These are phyloP conservation scores for Smittia aterrima DNA, from an alignment of 2,888 invertebrate genomes.

Conservation along the genomic window DNA sequence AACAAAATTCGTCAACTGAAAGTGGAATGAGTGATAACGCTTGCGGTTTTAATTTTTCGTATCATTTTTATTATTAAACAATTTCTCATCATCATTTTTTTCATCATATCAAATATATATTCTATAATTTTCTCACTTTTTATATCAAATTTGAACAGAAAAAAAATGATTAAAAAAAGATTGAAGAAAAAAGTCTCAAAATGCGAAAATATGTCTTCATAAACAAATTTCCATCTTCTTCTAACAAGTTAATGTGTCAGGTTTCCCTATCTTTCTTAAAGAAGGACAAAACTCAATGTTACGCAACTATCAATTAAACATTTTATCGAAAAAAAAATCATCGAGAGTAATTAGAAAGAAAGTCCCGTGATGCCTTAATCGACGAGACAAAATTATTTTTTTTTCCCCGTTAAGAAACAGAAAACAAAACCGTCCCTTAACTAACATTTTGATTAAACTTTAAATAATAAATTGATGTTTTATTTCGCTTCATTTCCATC, in stretches of 20 bases:
- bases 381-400: not conserved
- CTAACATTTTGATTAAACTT: not conserved
- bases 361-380: not conserved
- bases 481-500: not conserved
- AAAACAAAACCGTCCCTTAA: not conserved
- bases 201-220: not conserved
- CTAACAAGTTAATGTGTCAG: not conserved
- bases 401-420: not conserved
- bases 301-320: not conserved
- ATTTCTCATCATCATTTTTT: not conserved
- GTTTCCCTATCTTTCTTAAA: not conserved
- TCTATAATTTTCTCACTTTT: conserved; percentile 27
- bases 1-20: no score
- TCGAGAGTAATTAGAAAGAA: not conserved
- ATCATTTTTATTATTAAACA: conserved; percentile 24
- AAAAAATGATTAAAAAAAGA: not conserved
- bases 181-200: not conserved
- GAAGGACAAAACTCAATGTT: not conserved
- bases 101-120: conserved; percentile 25
- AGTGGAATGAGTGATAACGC: no score
- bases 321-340: not conserved
- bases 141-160: conserved; percentile 20
- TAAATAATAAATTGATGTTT: conserved; percentile 23
- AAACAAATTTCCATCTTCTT: conserved; percentile 1
- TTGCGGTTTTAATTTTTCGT: conserved; percentile 13